A percentile compares a stretch with the other conserved stretches of the same genome.
phyloP scores from a whole-genome alignment of 2,797 vertebrate genomes.

The Rostrhamus sociabilis region DNA sequence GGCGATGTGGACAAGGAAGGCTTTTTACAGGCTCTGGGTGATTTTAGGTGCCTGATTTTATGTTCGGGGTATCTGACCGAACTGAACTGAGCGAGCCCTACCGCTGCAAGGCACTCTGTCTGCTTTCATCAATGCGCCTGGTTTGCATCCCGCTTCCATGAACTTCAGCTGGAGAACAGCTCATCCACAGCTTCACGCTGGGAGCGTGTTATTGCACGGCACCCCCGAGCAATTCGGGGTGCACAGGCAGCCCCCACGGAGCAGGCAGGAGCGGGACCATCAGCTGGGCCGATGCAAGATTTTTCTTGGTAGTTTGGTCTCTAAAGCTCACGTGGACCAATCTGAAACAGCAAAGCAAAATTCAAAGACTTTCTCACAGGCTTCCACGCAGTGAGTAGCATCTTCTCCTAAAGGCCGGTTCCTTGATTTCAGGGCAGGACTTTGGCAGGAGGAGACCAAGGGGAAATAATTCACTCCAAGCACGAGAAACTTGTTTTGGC shows the following conservation, averaged over 20 bases:
- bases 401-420: not conserved
- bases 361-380: not conserved
- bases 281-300: fast-evolving
- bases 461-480: not conserved
- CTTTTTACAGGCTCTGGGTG: not conserved
- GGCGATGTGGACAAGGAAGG: fast-evolving
- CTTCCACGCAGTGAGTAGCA: fast-evolving
- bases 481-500: not conserved
- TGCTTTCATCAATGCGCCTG: fast-evolving
- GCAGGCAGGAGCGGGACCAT: fast-evolving
- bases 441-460: not conserved
- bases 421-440: not conserved
- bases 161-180: not conserved
- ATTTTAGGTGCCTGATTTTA: not conserved
- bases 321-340: not conserved
- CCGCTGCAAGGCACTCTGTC: not conserved
- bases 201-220: fast-evolving
- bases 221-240: fast-evolving
- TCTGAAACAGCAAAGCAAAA: not conserved
- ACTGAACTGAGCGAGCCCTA: fast-evolving
- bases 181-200: fast-evolving
- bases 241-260: fast-evolving
- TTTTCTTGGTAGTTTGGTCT: not conserved
- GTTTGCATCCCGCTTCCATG: fast-evolving
- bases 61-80: not conserved